phyloP scores from a whole-genome alignment of 2,888 invertebrate genomes.

The Parnassius smintheus region DNA sequence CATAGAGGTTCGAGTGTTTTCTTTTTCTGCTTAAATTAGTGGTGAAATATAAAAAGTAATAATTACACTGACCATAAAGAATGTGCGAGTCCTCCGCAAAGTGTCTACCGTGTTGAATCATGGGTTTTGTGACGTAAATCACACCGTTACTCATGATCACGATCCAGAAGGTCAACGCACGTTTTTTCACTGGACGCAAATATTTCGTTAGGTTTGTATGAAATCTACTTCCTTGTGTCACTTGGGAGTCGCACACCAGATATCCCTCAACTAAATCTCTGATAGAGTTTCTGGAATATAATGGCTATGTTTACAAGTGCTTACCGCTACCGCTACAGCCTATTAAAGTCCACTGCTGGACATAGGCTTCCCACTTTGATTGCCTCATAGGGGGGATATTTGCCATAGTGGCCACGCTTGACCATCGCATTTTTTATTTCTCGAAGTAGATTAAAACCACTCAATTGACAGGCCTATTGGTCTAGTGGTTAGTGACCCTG shows the following conservation, averaged over 20 bases:
- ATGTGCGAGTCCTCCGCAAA: constrained; percentile 43
- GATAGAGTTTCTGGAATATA: constrained; percentile 42
- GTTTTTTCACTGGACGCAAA: constrained; percentile 47
- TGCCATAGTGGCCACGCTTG: too few relatives aligned
- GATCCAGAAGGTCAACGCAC: constrained; percentile 51
- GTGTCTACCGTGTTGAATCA: constrained; percentile 49
- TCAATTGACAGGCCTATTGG: too few relatives aligned
- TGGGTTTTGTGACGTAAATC: constrained; percentile 40
- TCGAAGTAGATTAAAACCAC: too few relatives aligned
- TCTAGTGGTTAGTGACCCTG: too few relatives aligned
- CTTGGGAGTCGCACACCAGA: constrained; percentile 40
- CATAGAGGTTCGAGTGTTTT: too few relatives aligned
- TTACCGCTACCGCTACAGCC: too few relatives aligned
- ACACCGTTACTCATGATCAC: constrained; percentile 47
- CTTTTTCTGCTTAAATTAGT: too few relatives aligned
- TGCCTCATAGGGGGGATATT: too few relatives aligned
- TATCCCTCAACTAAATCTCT: constrained; percentile 42
- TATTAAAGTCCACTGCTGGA: too few relatives aligned
- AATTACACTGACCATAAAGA: constrained; percentile 41
- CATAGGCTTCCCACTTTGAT: too few relatives aligned
- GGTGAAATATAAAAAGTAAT: not conserved
- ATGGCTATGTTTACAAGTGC: too few relatives aligned
- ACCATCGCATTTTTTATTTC: too few relatives aligned
- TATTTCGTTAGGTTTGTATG: constrained; percentile 40
- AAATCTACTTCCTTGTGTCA: constrained; percentile 42